phyloP scores from a whole-genome alignment of 2,797 vertebrate genomes.

The Triplophysa bombifrons region DNA sequence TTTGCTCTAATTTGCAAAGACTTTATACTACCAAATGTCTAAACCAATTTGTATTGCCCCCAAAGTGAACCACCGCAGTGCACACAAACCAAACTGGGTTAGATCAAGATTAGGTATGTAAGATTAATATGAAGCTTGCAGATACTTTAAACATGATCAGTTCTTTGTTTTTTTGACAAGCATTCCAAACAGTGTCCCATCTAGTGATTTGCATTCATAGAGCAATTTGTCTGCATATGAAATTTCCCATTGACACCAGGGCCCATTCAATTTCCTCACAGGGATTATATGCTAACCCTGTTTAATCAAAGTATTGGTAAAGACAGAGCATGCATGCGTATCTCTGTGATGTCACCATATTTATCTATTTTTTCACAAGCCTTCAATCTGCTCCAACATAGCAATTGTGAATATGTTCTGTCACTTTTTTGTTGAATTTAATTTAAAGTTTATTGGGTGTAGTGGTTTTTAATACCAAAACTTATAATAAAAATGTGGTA shows the following conservation, averaged over 20 bases:
- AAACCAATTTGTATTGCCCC: slow-evolving; percentile 20
- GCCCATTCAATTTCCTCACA: neutral
- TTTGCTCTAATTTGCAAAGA: slow-evolving; percentile 39
- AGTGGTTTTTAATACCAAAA: no score
- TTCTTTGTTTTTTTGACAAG: neutral
- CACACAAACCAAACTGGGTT: slow-evolving; percentile 9
- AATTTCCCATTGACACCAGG: slow-evolving; percentile 9
- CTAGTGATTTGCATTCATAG: slow-evolving; percentile 22
- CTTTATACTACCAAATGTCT: slow-evolving; percentile 42
- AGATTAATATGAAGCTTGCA: neutral
- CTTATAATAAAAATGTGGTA: no score
- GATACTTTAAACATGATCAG: no score
- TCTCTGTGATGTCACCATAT: no score
- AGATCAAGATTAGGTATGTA: neutral
- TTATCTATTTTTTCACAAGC: no score
- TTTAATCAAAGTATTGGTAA: neutral
- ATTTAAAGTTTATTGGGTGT: no score
- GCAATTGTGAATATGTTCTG: no score
- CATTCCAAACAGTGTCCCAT: neutral
- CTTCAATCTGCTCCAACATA: no score
- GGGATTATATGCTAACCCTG: no score
- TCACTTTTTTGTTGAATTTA: no score
- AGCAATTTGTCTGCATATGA: neutral
- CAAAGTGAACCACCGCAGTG: slow-evolving; percentile 1
- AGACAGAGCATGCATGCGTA: neutral